Conservation (phyloP, 2,797 vertebrate species). For the Cacajao melanocephalus region DNA sequence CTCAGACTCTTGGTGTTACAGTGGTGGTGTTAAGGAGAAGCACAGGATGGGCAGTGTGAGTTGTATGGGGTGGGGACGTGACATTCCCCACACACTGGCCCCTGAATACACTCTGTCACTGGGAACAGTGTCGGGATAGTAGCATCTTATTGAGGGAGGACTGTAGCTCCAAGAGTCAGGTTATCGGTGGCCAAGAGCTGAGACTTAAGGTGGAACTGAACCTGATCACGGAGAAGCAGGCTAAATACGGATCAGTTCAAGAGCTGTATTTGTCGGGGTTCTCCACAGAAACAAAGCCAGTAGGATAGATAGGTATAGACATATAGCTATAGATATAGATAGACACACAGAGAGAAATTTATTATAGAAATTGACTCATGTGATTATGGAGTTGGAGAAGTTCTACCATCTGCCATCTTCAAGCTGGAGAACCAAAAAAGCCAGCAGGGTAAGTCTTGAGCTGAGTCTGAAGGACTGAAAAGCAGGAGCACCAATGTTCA, state of each 20-base stretch:
- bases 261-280: background rate
- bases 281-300: background rate
- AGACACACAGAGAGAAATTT: background rate
- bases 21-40: background rate
- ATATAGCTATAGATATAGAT: background rate
- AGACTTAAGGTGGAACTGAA: background rate
- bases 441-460: background rate
- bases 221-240: background rate
- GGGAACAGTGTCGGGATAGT: background rate
- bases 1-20: background rate
- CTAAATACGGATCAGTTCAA: background rate
- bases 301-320: no score
- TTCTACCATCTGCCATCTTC: background rate
- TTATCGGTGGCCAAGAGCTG: background rate
- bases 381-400: background rate
- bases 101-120: background rate
- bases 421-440: background rate
- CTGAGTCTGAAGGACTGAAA: background rate
- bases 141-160: background rate
- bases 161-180: background rate
- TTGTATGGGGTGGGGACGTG: rapidly evolving
- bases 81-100: background rate
- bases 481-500: background rate
- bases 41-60: background rate
- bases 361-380: background rate